Conservation (phyloP, 2,797 vertebrate genomes). For the Sebastes trivittatus region DNA sequence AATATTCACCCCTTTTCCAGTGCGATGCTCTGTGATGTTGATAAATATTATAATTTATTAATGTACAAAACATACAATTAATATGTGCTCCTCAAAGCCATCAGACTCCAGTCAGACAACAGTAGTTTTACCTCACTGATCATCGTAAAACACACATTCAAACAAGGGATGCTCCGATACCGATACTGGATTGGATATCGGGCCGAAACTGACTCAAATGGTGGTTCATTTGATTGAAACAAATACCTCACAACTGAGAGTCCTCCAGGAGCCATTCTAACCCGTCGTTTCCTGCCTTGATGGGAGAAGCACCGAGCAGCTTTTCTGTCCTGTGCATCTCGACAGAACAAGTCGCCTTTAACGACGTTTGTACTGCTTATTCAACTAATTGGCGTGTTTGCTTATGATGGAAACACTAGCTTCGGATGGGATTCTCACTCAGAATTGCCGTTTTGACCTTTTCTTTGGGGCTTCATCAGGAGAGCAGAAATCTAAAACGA, state of each 20-base stretch:
- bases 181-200: no score
- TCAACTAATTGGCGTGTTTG: conserved; percentile 60
- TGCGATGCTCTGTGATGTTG: neutral
- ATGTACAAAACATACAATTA: neutral
- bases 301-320: neutral
- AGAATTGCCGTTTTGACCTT: conserved; percentile 24
- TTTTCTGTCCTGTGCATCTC: neutral
- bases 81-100: neutral
- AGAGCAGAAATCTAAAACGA: conserved; percentile 58
- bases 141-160: no score
- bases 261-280: conserved; percentile 45
- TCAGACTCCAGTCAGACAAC: neutral
- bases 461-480: neutral
- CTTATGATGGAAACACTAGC: conserved; percentile 47
- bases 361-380: conserved; percentile 36
- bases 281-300: conserved; percentile 40
- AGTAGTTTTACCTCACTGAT: no score
- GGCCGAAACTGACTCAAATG: no score
- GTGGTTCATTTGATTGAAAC: no score
- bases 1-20: neutral
- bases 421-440: conserved; percentile 5
- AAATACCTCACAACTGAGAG: conserved; percentile 7
- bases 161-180: no score
- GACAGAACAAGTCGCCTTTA: neutral
- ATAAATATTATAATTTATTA: neutral